These are phyloP conservation scores for Meles meles DNA, from an alignment of 2,113 vertebrate species.

Conservation along the genomic window DNA sequence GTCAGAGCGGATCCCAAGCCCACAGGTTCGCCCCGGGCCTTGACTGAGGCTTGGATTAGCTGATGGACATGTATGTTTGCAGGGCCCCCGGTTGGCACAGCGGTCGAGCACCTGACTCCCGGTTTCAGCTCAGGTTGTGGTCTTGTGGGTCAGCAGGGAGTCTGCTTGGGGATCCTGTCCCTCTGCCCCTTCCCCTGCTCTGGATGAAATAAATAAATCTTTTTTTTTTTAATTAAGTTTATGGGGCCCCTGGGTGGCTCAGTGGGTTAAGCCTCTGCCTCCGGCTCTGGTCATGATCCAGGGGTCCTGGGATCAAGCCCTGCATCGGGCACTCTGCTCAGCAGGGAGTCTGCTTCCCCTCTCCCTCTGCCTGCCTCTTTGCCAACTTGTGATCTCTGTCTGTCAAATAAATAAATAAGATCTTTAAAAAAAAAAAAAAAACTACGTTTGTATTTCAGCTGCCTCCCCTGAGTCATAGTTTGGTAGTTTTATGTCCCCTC, in stretches of 20 bases:
- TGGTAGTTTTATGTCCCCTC: background rate
- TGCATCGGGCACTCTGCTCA: no score
- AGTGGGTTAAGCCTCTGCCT: no score
- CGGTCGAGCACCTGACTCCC: background rate
- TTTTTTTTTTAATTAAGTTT: background rate
- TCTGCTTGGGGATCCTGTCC: background rate
- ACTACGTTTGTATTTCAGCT: background rate
- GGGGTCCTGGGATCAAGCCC: no score
- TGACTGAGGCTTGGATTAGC: background rate
- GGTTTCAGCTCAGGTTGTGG: background rate
- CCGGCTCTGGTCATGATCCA: no score
- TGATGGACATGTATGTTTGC: background rate
- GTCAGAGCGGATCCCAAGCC: background rate
- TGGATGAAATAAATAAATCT: background rate
- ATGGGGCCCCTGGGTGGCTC: no score
- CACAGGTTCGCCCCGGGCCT: background rate
- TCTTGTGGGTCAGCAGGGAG: background rate
- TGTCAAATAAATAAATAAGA: no score
- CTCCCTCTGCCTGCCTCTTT: no score
- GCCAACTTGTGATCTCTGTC: no score
- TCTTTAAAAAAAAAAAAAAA: no score
- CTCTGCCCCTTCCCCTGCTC: background rate
- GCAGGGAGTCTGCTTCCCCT: no score
- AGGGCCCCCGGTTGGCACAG: background rate
- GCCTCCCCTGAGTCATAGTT: rapidly evolving